Conservation (phyloP, 2,113 vertebrate species). For the Leucosticte australis region DNA sequence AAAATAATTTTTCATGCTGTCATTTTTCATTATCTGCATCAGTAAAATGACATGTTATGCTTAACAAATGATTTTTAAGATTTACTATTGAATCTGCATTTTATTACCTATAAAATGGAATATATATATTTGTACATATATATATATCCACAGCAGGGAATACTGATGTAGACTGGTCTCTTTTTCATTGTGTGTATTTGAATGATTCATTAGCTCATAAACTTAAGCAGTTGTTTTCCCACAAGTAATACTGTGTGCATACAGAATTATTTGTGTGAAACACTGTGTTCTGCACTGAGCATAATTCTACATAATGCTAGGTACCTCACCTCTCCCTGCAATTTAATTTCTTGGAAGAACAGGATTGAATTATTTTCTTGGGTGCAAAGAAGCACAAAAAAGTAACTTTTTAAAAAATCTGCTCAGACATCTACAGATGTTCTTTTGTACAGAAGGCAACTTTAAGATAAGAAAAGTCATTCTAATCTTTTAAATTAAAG, state of each 20-base stretch:
- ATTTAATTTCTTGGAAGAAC: background rate
- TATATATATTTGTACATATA: background rate
- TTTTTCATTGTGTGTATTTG: background rate
- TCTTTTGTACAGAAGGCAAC: background rate
- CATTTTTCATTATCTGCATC: background rate
- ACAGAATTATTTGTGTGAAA: background rate
- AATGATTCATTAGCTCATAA: constrained; percentile 28
- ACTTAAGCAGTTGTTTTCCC: background rate
- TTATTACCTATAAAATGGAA: background rate
- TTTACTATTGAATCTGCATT: background rate
- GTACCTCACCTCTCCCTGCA: background rate
- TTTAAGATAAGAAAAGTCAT: background rate
- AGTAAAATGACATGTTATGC: background rate
- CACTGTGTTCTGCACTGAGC: background rate
- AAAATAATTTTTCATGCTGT: background rate
- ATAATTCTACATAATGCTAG: background rate
- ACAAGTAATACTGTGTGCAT: background rate
- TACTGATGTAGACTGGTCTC: background rate
- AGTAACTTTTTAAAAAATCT: background rate
- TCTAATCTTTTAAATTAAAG: background rate
- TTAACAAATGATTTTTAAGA: background rate
- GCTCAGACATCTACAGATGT: background rate
- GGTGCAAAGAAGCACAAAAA: background rate
- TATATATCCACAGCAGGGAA: background rate
- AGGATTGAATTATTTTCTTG: background rate